Conservation (phyloP, 1,140 invertebrate genomes). For the Drosophila sechellia region DNA sequence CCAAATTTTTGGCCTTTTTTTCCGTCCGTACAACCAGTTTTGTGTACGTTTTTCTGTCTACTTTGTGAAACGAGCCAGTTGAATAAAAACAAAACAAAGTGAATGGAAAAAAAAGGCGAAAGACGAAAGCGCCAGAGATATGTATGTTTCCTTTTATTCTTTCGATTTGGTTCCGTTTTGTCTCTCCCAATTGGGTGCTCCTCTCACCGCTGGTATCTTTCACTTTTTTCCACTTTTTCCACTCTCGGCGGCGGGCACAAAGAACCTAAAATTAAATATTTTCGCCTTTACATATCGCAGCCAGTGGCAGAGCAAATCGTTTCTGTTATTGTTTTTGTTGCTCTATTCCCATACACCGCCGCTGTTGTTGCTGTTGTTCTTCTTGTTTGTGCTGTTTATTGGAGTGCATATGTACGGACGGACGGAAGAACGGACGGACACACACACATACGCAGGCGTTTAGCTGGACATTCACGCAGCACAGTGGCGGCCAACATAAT, state of each 20-base stretch:
- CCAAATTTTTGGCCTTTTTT: conserved; percentile 10
- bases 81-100: conserved; percentile 43
- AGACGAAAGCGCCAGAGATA: conserved; percentile 70
- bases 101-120: conserved; percentile 32
- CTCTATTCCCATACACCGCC: conserved; percentile 28
- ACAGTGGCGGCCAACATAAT: conserved; percentile 17
- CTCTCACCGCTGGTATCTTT: conserved; percentile 9
- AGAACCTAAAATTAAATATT: conserved; percentile 83
- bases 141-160: conserved; percentile 52
- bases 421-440: background rate
- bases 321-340: conserved; percentile 30
- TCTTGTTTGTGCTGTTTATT: conserved; percentile 49
- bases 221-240: conserved; percentile 22
- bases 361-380: conserved; percentile 30
- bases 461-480: conserved; percentile 41
- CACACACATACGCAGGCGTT: conserved; percentile 21
- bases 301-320: conserved; percentile 74
- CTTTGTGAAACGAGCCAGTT: conserved; percentile 69
- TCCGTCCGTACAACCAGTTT: conserved; percentile 26
- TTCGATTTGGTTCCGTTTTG: conserved; percentile 48
- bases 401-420: conserved; percentile 53
- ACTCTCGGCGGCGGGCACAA: conserved; percentile 62
- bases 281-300: conserved; percentile 80
- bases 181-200: conserved; percentile 3
- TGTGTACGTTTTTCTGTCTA: conserved; percentile 69